Evolutionary conservation across 2,888 invertebrate species (phyloP).

Genomic region (Folsomia manolachei): DNA sequence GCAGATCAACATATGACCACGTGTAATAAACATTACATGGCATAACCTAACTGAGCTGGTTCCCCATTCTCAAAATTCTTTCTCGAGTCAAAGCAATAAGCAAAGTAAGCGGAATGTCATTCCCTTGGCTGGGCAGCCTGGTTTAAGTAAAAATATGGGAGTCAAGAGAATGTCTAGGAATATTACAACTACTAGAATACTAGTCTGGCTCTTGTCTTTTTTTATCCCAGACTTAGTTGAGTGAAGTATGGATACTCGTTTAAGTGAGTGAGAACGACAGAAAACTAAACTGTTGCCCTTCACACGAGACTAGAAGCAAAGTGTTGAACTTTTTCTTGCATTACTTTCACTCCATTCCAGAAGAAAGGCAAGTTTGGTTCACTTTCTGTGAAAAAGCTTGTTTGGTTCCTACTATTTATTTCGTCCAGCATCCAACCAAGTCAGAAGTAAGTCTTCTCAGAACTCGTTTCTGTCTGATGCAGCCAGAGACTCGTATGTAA

Average conservation of each 20-base stretch:
- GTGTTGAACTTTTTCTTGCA: background rate
- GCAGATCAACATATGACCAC: no score
- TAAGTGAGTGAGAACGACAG: background rate
- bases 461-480: background rate
- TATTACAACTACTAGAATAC: no score
- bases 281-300: background rate
- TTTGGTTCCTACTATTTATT: background rate
- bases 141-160: no score
- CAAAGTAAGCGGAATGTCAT: background rate
- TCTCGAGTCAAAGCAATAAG: slow-evolving; percentile 13
- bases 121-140: background rate
- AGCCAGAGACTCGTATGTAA: background rate
- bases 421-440: no score
- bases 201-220: background rate
- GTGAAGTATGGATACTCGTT: background rate
- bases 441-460: background rate
- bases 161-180: no score
- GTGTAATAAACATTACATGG: no score
- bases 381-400: background rate
- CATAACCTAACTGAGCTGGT: no score
- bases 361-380: background rate
- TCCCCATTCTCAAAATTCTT: background rate
- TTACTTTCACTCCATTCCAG: background rate
- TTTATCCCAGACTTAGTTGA: background rate
- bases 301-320: background rate